phyloP scores from a whole-genome alignment of 2,888 invertebrate genomes.

The Arge pagana region DNA sequence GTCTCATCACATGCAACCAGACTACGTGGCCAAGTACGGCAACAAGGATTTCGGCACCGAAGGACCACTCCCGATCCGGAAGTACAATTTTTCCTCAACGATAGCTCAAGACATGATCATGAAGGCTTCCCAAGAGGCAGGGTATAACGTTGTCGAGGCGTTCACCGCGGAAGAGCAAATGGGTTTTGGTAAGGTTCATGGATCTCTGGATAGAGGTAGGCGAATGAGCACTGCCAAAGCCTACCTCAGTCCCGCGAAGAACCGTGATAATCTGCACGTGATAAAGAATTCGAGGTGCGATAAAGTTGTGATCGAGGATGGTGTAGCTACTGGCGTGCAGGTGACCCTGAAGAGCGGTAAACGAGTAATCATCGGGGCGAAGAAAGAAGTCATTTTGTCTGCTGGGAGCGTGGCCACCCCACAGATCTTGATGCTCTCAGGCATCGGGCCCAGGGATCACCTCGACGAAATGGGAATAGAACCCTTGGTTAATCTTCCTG shows the following conservation, averaged over 20 bases:
- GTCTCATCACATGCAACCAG: constrained; percentile 43
- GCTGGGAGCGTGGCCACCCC: constrained; percentile 71
- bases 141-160: constrained; percentile 50
- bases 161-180: constrained; percentile 58
- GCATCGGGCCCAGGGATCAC: constrained; percentile 64
- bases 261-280: constrained; percentile 65
- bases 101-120: constrained; percentile 55
- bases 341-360: constrained; percentile 51
- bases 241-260: constrained; percentile 56
- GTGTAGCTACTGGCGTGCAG: constrained; percentile 57
- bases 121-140: constrained; percentile 59
- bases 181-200: constrained; percentile 61
- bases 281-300: constrained; percentile 64
- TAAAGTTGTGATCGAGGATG: constrained; percentile 60
- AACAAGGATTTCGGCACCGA: constrained; percentile 52
- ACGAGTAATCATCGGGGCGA: constrained; percentile 51
- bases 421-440: constrained; percentile 72
- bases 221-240: constrained; percentile 58
- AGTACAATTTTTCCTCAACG: constrained; percentile 48
- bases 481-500: constrained; percentile 58
- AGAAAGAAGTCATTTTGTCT: constrained; percentile 68
- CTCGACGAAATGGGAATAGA: constrained; percentile 59
- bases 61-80: constrained; percentile 60
- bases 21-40: constrained; percentile 50
- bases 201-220: constrained; percentile 55